These are phyloP conservation scores for Leptodactylus fuscus DNA, from an alignment of 2,113 vertebrate species.

Conservation along the genomic window DNA sequence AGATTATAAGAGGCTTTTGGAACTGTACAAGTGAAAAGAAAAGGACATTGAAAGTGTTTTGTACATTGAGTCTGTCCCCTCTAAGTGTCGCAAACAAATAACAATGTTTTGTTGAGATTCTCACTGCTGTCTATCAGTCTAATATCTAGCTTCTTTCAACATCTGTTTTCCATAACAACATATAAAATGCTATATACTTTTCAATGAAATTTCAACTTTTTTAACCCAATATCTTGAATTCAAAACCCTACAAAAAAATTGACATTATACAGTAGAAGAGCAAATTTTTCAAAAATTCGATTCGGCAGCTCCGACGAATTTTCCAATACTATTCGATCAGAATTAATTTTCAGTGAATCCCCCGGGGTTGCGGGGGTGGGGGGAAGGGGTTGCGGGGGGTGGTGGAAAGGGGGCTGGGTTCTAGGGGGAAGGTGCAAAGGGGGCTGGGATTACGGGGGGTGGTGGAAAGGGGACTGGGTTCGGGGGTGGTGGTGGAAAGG, in stretches of 20 bases:
- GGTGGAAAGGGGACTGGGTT: too few relatives aligned
- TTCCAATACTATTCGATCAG: too few relatives aligned
- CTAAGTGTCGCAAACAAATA: constrained; percentile 21
- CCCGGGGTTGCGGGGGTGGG: too few relatives aligned
- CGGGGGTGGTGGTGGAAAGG: too few relatives aligned
- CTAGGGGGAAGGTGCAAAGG: too few relatives aligned
- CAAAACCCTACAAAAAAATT: neutral
- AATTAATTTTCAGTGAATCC: too few relatives aligned
- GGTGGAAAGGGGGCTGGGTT: too few relatives aligned
- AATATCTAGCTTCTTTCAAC: constrained; percentile 22
- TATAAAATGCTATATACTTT: neutral
- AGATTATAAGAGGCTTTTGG: constrained; percentile 52
- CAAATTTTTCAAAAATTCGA: too few relatives aligned
- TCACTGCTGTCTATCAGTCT: constrained; percentile 8
- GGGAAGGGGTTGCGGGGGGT: too few relatives aligned
- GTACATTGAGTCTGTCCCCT: constrained; percentile 5
- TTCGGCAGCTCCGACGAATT: too few relatives aligned
- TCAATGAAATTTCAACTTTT: neutral
- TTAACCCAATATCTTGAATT: neutral
- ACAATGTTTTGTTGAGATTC: constrained; percentile 13
- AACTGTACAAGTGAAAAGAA: constrained; percentile 25
- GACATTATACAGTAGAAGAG: too few relatives aligned
- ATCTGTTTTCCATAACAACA: constrained; percentile 7
- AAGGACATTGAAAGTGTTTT: constrained; percentile 23
- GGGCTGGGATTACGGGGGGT: too few relatives aligned